Base-by-base conservation (phyloP, 2,888 invertebrate species). In the Elysia crispata region DNA sequence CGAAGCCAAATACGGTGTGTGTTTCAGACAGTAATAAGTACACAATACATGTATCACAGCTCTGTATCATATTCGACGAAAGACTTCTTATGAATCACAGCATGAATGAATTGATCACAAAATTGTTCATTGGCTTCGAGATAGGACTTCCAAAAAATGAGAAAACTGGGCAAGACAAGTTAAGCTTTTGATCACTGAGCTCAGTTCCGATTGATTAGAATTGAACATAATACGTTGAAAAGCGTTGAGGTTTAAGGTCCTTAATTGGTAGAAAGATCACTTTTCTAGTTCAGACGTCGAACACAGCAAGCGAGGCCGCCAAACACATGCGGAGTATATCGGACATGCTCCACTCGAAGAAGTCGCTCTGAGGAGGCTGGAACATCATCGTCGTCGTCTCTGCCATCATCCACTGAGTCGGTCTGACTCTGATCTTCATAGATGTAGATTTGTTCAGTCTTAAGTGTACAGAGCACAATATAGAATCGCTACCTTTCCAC, bases 271-370 rank as follows among this genome's bases (percentile, higher is more conserved):
- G 41, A 3, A 11, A 11, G 3, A 41, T 6, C 5, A 41, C 41
- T 41, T 3, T 41, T 41, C 41, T n/a, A n/a, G 11, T 41, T 80
- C 80, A 82, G 13, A 78, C 28, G 18, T 57, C 64, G 67, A 50
- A 78, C 31, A 78, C 31, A 11, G 80, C 49, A 25, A 75, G 75
- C 78, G 80, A 77, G 18, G 70, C 75, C 30, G 80, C 80, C 57
- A 80, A 54, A 18, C 57, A 73, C 64, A 81, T 76, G 25, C 82
- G 62, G 28, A 82, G 81, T 28, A 82, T 82, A 30, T 82, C 82
- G 8, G 82, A 79, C 82, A 82, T 82, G 67, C 81, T 82, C 82
- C 82, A 82, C 57, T 79, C 64, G n/a, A 82, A 73, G 69, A 60
- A 81, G 67, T 79, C 73, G n/a, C 72, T 72, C 50, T 82, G 80